phyloP scores from a whole-genome alignment of 1,140 invertebrate genomes.

The Thaumetopoea pityocampa region DNA sequence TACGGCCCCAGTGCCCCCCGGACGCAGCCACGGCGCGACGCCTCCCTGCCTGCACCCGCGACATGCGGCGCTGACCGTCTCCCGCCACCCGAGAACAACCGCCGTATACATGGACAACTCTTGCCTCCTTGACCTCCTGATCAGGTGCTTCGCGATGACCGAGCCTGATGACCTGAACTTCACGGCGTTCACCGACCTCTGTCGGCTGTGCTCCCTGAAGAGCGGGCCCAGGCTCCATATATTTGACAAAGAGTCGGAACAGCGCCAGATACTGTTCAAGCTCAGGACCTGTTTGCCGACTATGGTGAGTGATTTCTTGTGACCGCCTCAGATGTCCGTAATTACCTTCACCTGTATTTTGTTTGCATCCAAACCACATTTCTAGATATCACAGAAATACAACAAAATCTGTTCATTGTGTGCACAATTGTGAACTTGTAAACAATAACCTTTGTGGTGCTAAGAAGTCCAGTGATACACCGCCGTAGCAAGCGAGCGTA shows the following conservation, averaged over 20 bases:
- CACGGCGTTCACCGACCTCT: slow-evolving; percentile 79
- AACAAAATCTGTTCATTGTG: too few relatives aligned
- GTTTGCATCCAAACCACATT: too few relatives aligned
- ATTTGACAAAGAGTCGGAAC: slow-evolving; percentile 83
- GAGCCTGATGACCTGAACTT: slow-evolving; percentile 82
- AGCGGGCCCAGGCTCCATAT: slow-evolving; percentile 80
- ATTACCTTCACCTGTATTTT: too few relatives aligned
- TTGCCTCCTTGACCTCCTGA: slow-evolving; percentile 75
- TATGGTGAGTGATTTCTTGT: slow-evolving; percentile 73
- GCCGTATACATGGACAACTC: slow-evolving; percentile 76
- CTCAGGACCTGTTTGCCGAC: slow-evolving; percentile 80
- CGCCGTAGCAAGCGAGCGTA: slow-evolving; percentile 38
- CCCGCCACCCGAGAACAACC: slow-evolving; percentile 58
- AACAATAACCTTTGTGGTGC: slow-evolving; percentile 19
- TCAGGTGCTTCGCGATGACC: slow-evolving; percentile 78
- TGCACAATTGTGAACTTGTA: slow-evolving; percentile 25
- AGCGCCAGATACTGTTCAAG: slow-evolving; percentile 82
- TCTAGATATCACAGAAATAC: too few relatives aligned
- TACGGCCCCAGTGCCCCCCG: slow-evolving; percentile 53
- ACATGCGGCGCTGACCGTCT: slow-evolving; percentile 58
- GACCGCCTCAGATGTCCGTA: too few relatives aligned
- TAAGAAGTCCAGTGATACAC: slow-evolving; percentile 23
- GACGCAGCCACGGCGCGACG: slow-evolving; percentile 56
- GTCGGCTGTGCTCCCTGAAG: slow-evolving; percentile 81
- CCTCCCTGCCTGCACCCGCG: slow-evolving; percentile 54